Percentiles rank a stretch among this genome's conserved stretches.
Evolutionary conservation across 2,113 vertebrate species (phyloP).

Genomic region (Hemichromis elongatus): DNA sequence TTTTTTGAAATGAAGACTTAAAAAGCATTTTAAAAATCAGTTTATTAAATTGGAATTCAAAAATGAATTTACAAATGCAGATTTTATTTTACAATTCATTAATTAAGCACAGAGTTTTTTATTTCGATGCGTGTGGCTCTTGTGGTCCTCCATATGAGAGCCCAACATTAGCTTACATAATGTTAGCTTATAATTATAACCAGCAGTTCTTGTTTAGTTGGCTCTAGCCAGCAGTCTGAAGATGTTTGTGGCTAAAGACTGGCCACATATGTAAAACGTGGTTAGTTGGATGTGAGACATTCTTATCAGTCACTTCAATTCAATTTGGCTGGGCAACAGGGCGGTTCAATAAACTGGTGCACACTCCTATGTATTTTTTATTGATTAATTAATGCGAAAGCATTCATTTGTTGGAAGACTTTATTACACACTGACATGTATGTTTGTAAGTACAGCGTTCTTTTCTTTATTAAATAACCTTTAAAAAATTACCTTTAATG

Average conservation of each 20-base stretch:
- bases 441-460: background rate
- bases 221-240: background rate
- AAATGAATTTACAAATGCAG: too few relatives aligned
- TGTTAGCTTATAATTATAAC: too few relatives aligned
- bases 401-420: background rate
- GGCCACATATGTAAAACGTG: background rate
- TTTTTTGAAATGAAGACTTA: too few relatives aligned
- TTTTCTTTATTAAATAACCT: background rate
- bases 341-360: background rate
- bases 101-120: too few relatives aligned
- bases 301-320: background rate
- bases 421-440: background rate
- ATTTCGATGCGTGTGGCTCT: too few relatives aligned
- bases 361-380: background rate
- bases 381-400: background rate
- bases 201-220: background rate
- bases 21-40: too few relatives aligned
- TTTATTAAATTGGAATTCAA: too few relatives aligned
- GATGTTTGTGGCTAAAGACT: background rate
- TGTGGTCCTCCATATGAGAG: too few relatives aligned
- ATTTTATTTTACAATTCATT: too few relatives aligned
- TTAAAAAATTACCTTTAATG: background rate
- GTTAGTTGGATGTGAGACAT: background rate
- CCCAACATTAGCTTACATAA: background rate
- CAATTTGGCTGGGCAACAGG: background rate